These are phyloP conservation scores for Hecatera dysodea DNA, from an alignment of 2,888 invertebrate species.

Conservation along the genomic window DNA sequence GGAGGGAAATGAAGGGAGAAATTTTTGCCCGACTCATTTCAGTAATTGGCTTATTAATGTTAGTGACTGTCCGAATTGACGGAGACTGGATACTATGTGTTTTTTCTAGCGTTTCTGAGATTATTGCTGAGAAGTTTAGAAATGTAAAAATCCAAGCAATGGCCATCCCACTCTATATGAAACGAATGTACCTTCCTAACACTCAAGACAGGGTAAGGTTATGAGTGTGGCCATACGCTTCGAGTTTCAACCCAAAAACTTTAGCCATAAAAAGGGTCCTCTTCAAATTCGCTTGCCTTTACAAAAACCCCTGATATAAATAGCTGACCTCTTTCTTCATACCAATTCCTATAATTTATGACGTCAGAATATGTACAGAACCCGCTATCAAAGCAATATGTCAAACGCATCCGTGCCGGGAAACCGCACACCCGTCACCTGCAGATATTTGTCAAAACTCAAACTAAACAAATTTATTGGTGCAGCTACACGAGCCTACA, in stretches of 20 bases:
- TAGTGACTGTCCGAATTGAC: slow-evolving; percentile 65
- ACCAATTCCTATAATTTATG: slow-evolving; percentile 81
- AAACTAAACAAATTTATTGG: slow-evolving; percentile 73
- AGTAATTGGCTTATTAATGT: slow-evolving; percentile 75
- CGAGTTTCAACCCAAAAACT: slow-evolving; percentile 32
- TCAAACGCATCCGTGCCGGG: slow-evolving; percentile 86
- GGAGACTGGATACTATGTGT: slow-evolving; percentile 28
- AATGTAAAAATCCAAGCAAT: background rate
- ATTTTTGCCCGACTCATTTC: slow-evolving; percentile 72
- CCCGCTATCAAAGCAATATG: slow-evolving; percentile 88
- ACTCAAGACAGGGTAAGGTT: background rate
- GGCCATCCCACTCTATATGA: background rate
- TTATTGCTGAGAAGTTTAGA: background rate
- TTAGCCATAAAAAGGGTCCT: slow-evolving; percentile 46
- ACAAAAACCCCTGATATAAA: slow-evolving; percentile 52
- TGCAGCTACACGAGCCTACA: slow-evolving; percentile 55
- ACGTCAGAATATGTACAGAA: slow-evolving; percentile 78
- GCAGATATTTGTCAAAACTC: slow-evolving; percentile 90
- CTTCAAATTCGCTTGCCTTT: slow-evolving; percentile 43
- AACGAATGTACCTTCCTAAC: background rate
- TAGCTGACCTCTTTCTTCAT: slow-evolving; percentile 63
- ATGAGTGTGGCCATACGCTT: slow-evolving; percentile 1
- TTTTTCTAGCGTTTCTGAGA: slow-evolving; percentile 21
- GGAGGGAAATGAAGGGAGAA: slow-evolving; percentile 64
- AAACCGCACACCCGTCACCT: slow-evolving; percentile 87